Base-by-base conservation (phyloP, 1,140 invertebrate species). In the Drosophila eugracilis region DNA sequence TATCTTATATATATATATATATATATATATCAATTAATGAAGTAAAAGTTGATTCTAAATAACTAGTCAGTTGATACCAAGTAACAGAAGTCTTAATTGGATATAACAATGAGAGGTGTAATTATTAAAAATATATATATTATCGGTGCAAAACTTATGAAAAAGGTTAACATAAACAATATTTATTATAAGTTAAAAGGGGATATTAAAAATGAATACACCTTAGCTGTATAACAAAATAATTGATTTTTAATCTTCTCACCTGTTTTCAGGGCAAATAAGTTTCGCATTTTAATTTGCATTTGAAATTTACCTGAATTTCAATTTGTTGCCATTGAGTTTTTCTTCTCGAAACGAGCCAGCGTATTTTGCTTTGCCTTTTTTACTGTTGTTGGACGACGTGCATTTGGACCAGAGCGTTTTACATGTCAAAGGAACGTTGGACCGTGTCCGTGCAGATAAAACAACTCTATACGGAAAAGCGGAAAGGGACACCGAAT, bases 361-460 rank as follows among this genome's bases (percentile, higher is more conserved):
- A 14, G n/a, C 22, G 12, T n/a, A 7, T 19, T 10, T 30, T n/a
- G n/a, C n/a, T n/a, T 30, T 30, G 6, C 1, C 9, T 30, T 30
- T 10, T 10, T 5, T 37, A 30, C 9, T 44, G 58, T 57, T 58
- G 54, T 70, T 47, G 49, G 12, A 53, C 28, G 19, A 66, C 62
- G 58, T 78, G 36, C 57, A 72, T 67, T 70, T 59, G 37, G 54
- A 48, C 28, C 53, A 34, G n/a, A 63, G 49, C 44, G 71, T 81
- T 85, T 85, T 86, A 81, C 81, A 85, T 85, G 69, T 88, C 81
- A 85, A 85, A 88, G 77, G 69, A 66, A 73, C 37, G 41, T 62
- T 34, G 60, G 42, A 47, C 47, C 15, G 54, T 62, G 55, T 66
- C 66, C 66, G 52, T 37, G 44, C 42, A 17, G 21, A 63, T 50